Conservation (phyloP, 2,113 vertebrate genomes). For the human (Homo sapiens) region GRCh38 chr14:54089501-54090000, state of each 20-base stretch:
- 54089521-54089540: background rate
- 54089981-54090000: background rate
- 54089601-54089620: background rate
- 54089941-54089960: background rate
- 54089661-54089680: slow-evolving; percentile 11
- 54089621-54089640: background rate
- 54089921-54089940: background rate
- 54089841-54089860: background rate
- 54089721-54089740: background rate
- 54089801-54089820: too few species aligned
- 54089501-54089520: slow-evolving; percentile 5
- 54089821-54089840: background rate
- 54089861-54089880: background rate
- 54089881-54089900: background rate
- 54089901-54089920: background rate
- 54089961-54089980: background rate
- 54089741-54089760: background rate
- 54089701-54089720: background rate
- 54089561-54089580: slow-evolving; percentile 13
- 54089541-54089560: background rate
- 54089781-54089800: background rate
- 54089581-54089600: slow-evolving; percentile 5
- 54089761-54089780: background rate
- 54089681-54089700: background rate
- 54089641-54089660: slow-evolving; percentile 28